Base-by-base conservation (phyloP, 1,140 invertebrate genomes). In the Drosophila mojavensis region DNA sequence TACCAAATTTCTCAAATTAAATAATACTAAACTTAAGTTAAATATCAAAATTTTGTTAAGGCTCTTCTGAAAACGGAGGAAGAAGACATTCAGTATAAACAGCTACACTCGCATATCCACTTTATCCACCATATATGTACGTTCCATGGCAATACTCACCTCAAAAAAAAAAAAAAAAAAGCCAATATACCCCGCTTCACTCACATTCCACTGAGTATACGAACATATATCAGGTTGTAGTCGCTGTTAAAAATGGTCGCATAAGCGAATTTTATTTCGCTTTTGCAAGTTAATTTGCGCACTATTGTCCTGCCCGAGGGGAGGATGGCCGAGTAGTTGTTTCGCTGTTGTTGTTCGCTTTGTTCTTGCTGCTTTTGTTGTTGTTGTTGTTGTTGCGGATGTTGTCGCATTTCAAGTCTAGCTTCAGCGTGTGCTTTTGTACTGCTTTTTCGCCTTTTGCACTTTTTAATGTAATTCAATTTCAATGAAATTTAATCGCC, bases 401-500 rank as follows among this genome's bases (percentile, higher is more conserved):
- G 47, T 66, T 59, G 54, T 54, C 30, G 51, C 30, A 54, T 54
- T 50, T 50, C 41, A 56, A 50, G 47, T 60, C 41, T 45, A 48
- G 55, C 11, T 30, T 47, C n/a, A 13, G 11, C 36, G 36, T 13
- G 10, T 39, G 68, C 73, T 72, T 79, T 72, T 77, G 64, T 73
- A 55, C 65, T 70, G 75, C 63, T 55, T 83, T 39, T 17, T 15
- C 72, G 84, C 84, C 80, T 88, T 88, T 88, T 88, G 80, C 84
- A 84, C 84, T 88, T 78, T 89, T 89, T 84, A 89, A 89, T 89
- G 84, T 89, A 90, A 89, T 89, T 89, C 84, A 84, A 89, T 89
- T 89, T 89, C 84, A 89, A 89, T 89, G 84, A 89, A 89, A 89
- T 89, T 89, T 89, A 89, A 89, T 89, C 84, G 84, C 71, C 84